These are phyloP conservation scores for Gasteruption jaculator DNA, from an alignment of 2,888 invertebrate species.

Conservation along the genomic window DNA sequence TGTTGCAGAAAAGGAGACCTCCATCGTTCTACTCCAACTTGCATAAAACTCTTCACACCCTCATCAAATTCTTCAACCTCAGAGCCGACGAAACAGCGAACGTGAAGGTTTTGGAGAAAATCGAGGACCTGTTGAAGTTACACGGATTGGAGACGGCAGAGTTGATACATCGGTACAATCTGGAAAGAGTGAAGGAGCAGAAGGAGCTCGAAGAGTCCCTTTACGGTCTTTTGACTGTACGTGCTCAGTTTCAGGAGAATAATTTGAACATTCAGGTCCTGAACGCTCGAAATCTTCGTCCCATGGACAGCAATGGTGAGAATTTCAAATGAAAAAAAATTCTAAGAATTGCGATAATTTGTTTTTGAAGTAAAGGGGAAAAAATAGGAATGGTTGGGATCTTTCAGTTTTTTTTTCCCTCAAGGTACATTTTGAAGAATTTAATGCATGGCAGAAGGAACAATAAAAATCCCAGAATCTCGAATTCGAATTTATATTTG, in stretches of 20 bases:
- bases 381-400: no score
- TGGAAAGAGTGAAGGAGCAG: conserved; percentile 64
- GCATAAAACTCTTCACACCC: conserved; percentile 77
- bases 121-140: conserved; percentile 70
- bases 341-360: background rate
- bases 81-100: conserved; percentile 60
- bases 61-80: conserved; percentile 84
- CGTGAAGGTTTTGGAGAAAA: conserved; percentile 62
- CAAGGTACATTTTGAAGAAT: no score
- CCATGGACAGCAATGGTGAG: conserved; percentile 85
- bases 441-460: no score
- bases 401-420: no score
- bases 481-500: no score
- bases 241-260: conserved; percentile 68
- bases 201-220: conserved; percentile 60
- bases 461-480: no score
- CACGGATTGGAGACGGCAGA: conserved; percentile 85
- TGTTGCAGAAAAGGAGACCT: conserved; percentile 76
- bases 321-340: background rate
- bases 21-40: conserved; percentile 90
- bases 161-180: conserved; percentile 78
- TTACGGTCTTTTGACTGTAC: conserved; percentile 75
- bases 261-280: conserved; percentile 77
- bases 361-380: background rate
- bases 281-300: conserved; percentile 81